These are phyloP conservation scores for Paracyclopina nana DNA, from an alignment of 1,140 invertebrate genomes.

Conservation along the genomic window DNA sequence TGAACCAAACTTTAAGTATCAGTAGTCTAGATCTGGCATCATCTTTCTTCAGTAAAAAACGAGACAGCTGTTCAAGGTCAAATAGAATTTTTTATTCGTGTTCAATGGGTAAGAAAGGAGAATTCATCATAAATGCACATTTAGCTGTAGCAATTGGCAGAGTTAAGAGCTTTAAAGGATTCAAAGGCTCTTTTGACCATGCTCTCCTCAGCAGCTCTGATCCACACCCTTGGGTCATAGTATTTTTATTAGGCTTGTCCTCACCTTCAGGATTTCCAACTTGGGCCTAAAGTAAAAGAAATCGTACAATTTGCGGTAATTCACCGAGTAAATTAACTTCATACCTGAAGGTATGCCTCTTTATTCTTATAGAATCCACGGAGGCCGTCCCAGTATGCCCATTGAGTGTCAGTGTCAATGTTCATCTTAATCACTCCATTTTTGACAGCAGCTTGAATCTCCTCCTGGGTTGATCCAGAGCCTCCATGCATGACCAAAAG, in stretches of 20 bases:
- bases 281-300: conserved; percentile 7
- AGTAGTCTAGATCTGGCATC: no score
- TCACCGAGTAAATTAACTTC: no score
- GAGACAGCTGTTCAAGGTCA: no score
- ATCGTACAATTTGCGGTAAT: no score
- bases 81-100: no score
- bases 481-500: conserved; percentile 16
- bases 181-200: conserved; percentile 13
- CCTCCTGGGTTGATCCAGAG: conserved; percentile 12
- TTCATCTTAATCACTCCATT: conserved; percentile 18
- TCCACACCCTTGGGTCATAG: conserved; percentile 15
- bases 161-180: conserved; percentile 13
- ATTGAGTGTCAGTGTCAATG: conserved; percentile 16
- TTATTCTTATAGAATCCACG: conserved; percentile 12
- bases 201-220: conserved; percentile 15
- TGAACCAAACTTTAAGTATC: neutral
- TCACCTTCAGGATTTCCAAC: conserved; percentile 15
- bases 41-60: no score
- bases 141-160: no score
- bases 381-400: conserved; percentile 16
- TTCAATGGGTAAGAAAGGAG: no score
- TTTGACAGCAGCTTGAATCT: conserved; percentile 9
- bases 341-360: conserved; percentile 14
- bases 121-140: no score
- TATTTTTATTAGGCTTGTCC: conserved; percentile 17